phyloP scores from a whole-genome alignment of 2,113 vertebrate species.

The Platichthys stellatus region DNA sequence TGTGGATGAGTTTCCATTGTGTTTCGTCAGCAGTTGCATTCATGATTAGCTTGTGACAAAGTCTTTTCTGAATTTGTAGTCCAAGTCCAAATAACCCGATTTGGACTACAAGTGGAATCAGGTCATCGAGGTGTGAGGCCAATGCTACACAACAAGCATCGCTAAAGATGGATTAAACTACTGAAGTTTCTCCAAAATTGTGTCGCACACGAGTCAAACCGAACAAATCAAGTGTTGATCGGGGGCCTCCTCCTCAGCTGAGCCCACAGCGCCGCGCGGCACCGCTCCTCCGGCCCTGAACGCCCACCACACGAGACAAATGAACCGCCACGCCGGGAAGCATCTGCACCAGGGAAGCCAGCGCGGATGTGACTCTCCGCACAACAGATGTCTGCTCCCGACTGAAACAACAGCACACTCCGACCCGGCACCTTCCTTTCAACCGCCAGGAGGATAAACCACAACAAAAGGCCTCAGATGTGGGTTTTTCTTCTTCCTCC shows the following conservation, averaged over 20 bases:
- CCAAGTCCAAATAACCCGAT: no score
- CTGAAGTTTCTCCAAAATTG: slow-evolving; percentile 23
- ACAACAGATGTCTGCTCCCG: slow-evolving; percentile 68
- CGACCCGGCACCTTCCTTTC: slow-evolving; percentile 66
- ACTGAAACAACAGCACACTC: slow-evolving; percentile 59
- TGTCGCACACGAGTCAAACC: slow-evolving; percentile 25
- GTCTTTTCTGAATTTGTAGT: no score
- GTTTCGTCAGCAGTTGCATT: no score
- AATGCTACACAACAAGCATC: no score
- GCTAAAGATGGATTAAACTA: slow-evolving; percentile 13
- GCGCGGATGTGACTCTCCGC: slow-evolving; percentile 51
- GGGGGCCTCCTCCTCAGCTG: slow-evolving; percentile 51
- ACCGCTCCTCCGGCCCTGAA: neutral
- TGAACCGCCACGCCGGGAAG: slow-evolving; percentile 60
- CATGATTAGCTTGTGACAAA: no score
- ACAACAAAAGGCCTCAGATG: slow-evolving; percentile 72
- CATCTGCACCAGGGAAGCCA: slow-evolving; percentile 66
- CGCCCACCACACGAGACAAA: slow-evolving; percentile 30
- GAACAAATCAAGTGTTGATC: slow-evolving; percentile 45
- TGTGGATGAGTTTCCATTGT: no score
- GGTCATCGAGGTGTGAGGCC: no score
- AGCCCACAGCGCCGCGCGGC: slow-evolving; percentile 48
- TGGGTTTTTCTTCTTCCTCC: slow-evolving; percentile 17
- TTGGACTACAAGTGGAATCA: no score
- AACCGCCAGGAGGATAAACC: slow-evolving; percentile 63